phyloP scores from a whole-genome alignment of 1,140 invertebrate species.

The Doryteuthis pealeii region DNA sequence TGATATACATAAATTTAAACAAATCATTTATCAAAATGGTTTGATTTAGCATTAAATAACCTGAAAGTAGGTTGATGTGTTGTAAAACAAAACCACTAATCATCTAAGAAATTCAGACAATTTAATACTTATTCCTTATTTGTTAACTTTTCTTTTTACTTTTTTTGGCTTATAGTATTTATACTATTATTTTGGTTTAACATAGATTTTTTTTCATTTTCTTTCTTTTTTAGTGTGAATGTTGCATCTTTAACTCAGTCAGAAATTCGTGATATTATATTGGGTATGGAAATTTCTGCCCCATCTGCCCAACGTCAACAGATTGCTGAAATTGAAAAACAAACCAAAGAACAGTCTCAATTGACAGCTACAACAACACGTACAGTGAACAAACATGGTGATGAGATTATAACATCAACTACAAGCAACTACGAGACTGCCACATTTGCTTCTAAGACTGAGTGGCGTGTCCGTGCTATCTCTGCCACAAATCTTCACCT shows the following conservation, averaged over 20 bases:
- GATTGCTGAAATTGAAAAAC: conserved; percentile 99
- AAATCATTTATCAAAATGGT: too few relatives aligned
- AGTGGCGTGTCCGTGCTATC: conserved; percentile 97
- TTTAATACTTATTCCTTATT: too few relatives aligned
- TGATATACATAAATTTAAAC: too few relatives aligned
- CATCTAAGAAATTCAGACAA: too few relatives aligned
- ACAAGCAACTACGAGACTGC: conserved; percentile 99
- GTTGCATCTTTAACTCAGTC: conserved; percentile 98
- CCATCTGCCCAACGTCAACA: conserved; percentile 98
- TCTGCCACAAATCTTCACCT: conserved; percentile 98
- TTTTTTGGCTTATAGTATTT: too few relatives aligned
- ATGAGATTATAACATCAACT: conserved; percentile 98
- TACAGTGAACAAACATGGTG: conserved; percentile 98
- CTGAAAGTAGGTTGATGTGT: too few relatives aligned
- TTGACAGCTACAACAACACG: conserved; percentile 96
- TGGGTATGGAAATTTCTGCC: conserved; percentile 99
- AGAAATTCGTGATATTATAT: conserved; percentile 98
- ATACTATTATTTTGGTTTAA: too few relatives aligned
- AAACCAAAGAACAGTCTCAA: conserved; percentile 98
- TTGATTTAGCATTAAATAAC: too few relatives aligned
- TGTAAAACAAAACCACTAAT: too few relatives aligned
- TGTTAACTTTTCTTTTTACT: too few relatives aligned
- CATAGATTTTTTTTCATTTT: too few relatives aligned
- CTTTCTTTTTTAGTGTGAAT: too few relatives aligned
- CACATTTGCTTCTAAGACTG: conserved; percentile 97